Base-by-base conservation (phyloP, 2,797 vertebrate genomes). In the Enteromius argenteus region DNA sequence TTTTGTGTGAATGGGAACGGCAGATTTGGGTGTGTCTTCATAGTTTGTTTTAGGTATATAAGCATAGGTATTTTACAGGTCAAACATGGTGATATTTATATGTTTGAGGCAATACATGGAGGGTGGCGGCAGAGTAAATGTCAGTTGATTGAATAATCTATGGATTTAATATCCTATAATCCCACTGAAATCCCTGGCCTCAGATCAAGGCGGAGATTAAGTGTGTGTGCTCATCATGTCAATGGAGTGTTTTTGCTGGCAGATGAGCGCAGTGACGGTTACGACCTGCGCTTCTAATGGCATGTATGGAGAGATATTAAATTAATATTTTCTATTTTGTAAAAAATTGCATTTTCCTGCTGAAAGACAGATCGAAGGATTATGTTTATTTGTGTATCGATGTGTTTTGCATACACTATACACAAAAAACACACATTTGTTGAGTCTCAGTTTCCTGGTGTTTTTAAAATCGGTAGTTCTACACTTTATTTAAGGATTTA, bases 111-210 rank as follows among this genome's bases (percentile, higher is more conserved):
- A 17, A 37, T 83, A 3, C 64, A 51, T 66, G 35, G 75, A 81
- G 79, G 46, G 44, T 51, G 35, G 49, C 27, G 15, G 79, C 32
- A 86, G 91, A 81, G 90, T 91, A 89, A 88, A 92, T 91, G 86
- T 91, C 90, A 94, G 94, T 92, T 94, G 92, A 94, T 94, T 94
- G 92, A 92, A 95, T 95, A 93, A 95, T 95, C 94, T 95, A 92
- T 94, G 93, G 93, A 92, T 94, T 95, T 94, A 95, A 94, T 95
- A 94, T 94, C 91, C 90, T 86, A 89, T 94, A 95, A 95, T 95
- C 94, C 93, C 17, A 27, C 68, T 44, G 46, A 93, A 95, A 94
- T 92, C 92, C 92, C 90, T 87, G 73, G 58, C 60, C 90, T 90
- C 90, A 89, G 88, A 85, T 88, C 91, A 88, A 88, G 58, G 51